Percentiles rank a stretch among this genome's conserved stretches.
phyloP scores from a whole-genome alignment of 30 jellyfish, hydroid and myxozoan species.

The Cassiopea xamachana region DNA sequence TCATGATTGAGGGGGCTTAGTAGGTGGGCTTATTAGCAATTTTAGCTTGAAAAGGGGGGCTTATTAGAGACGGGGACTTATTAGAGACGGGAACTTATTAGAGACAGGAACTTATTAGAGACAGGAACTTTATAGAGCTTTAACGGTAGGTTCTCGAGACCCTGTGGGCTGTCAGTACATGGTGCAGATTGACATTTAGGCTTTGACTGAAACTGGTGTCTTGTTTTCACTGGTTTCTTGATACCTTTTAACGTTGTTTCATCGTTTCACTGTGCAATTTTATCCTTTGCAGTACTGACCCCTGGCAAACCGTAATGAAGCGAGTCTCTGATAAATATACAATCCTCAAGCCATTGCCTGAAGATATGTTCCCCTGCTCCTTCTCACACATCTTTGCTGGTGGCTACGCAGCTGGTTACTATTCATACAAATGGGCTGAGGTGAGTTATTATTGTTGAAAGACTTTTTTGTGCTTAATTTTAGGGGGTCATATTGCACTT shows the following conservation, averaged over 20 bases:
- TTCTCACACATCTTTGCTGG: slow-evolving; percentile 83
- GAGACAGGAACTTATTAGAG: not conserved
- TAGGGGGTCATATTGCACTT: no score
- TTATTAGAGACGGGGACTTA: not conserved
- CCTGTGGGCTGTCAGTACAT: no score
- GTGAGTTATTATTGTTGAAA: slow-evolving; percentile 35
- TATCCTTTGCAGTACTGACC: slow-evolving; percentile 63
- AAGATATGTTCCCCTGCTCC: slow-evolving; percentile 89
- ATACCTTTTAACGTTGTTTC: not conserved
- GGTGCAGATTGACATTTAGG: no score
- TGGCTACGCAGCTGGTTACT: slow-evolving; percentile 97
- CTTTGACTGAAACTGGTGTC: no score
- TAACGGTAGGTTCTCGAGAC: no score
- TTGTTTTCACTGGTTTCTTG: not conserved
- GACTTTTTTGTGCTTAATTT: no score
- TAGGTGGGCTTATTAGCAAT: not conserved
- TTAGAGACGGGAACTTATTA: not conserved
- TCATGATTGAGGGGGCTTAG: not conserved
- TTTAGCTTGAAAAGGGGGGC: not conserved
- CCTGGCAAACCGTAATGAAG: slow-evolving; percentile 85
- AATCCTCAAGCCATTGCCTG: slow-evolving; percentile 78
- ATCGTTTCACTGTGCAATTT: not conserved
- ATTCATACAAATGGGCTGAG: slow-evolving; percentile 97
- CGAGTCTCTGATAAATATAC: slow-evolving; percentile 78
- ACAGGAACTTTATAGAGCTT: not conserved